A percentile compares a stretch with the other conserved stretches of the same genome.
Conservation (phyloP, 2,888 invertebrate species). For the Anarsia innoxiella region DNA sequence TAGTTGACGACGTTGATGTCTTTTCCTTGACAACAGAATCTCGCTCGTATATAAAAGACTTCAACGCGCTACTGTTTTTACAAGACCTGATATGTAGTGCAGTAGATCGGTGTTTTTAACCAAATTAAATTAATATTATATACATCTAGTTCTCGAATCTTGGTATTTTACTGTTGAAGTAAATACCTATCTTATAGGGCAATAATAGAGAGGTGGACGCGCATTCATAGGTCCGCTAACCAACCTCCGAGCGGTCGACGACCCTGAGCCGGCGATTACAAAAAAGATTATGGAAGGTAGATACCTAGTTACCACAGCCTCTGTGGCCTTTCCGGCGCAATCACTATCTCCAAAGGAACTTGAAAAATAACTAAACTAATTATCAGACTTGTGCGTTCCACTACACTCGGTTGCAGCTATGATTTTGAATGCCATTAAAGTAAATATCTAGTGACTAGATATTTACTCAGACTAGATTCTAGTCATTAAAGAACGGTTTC, state of each 20-base stretch:
- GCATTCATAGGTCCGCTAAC: slow-evolving; percentile 55
- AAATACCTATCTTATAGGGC: slow-evolving; percentile 29
- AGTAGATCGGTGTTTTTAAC: too few relatives aligned
- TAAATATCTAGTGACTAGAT: too few relatives aligned
- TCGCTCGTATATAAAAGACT: slow-evolving; percentile 3
- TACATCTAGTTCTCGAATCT: too few relatives aligned
- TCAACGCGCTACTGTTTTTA: slow-evolving; percentile 5
- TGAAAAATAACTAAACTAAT: too few relatives aligned
- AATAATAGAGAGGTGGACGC: slow-evolving; percentile 57
- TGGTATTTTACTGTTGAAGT: background rate
- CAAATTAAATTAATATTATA: too few relatives aligned
- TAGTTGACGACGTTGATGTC: slow-evolving; percentile 14
- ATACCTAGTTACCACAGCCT: slow-evolving; percentile 24
- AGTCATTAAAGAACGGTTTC: too few relatives aligned
- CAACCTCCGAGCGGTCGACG: slow-evolving; percentile 54
- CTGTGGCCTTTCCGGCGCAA: slow-evolving; percentile 6
- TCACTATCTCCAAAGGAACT: too few relatives aligned
- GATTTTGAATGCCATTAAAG: too few relatives aligned
- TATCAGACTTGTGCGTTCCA: too few relatives aligned
- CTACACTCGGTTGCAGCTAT: too few relatives aligned
- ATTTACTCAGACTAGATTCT: too few relatives aligned
- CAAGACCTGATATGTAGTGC: too few relatives aligned
- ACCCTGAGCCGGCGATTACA: slow-evolving; percentile 61
- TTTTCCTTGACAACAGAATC: slow-evolving; percentile 3
- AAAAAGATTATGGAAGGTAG: slow-evolving; percentile 59